Evolutionary conservation across 2,888 invertebrate species (phyloP), one percentile per base, ranked within the genome.

Genomic region (Deladenus siricidicola): DNA sequence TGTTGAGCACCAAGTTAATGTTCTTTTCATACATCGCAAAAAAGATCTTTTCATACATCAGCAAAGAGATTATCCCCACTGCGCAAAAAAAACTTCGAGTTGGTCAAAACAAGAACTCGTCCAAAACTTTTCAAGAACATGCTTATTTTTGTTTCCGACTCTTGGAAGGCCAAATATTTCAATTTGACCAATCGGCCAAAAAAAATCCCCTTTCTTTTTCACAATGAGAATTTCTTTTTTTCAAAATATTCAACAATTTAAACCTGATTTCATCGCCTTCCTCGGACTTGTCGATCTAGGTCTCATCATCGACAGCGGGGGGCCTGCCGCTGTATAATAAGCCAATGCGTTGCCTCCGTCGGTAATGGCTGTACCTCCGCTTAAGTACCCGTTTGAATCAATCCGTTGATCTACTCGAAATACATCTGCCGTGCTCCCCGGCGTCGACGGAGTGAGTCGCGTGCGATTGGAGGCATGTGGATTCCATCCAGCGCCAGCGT

Each of bases 261-360:
- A 8, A 54, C 54, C 54, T 54, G n/a, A 28, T 51, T 56, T 56
- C 17, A 29, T 6, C 30, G 52, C 23, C 28, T 57, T 57, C 14
- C 51, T 17, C 24, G 57, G 57, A 57, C 57, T 57, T 4, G 39
- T 26, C 17, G 57, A 57, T 6, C 57, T 21, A 54, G 57, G 56
- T 2, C 57, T 1, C 47, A n/a, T 8, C 8, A n/a, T 14, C 17
- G 47, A 10, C 47, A 45, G n/a, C 21, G 53, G n/a, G n/a, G 34
- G n/a, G 4, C 30, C 29, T 24, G 23, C 50, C 19, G 26, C 19
- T 24, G 23, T 2, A 17, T 19, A 23, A 17, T 19, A 26, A 19
- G 1, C 19, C 28, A 28, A 26, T 28, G 26, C 19, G n/a, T 23
- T 50, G 23, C 19, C 23, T 26, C 10, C 10, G 10, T 10, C 14